Base-by-base conservation (phyloP, 2,113 vertebrate species). In the Anoura caudifer region DNA sequence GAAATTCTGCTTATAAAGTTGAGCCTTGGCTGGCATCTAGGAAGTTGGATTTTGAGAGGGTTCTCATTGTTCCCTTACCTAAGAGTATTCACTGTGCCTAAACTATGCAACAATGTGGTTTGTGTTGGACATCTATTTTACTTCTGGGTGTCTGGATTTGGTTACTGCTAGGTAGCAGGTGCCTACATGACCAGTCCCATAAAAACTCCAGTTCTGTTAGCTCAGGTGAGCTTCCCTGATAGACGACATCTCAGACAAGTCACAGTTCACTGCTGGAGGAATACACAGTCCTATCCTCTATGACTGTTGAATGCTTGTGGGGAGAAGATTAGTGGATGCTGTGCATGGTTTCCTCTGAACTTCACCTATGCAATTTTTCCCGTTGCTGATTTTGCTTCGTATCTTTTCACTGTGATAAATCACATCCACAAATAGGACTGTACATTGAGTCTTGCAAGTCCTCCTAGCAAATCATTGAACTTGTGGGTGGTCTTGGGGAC, bases 111-210 rank as follows among this genome's bases (percentile, higher is more conserved):
- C 13, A 75, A 8, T 36, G 22, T 56, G 15, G 19, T 76, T 94
- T 93, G 90, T 69, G 28, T 36, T 75, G n/a, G 72, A 36, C 1
- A n/a, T 19, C 8, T 45, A 2, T 59, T 92, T 95, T 87, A 54
- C n/a, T 86, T 73, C 28, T 65, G 38, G 63, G 41, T 86, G 20
- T 70, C 67, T 95, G 67, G 41, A 63, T 81, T 96, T 84, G 22
- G 15, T 81, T 36, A 22, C 5, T 89, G 33, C 4, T 41, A 79
- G 28, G 31, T 33, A 95, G 36, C 86, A 19, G 54, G 2, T 88
- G 1, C 31, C 41, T 56, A 12, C 4, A 3, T 43, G 24, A 65
- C 24, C 56, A 87, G 19, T 4, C 5, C 4, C 50, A 0, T 31
- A 69, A n/a, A 63, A 83, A 45, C 43, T 79, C 20, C 33, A 65